Conservation (phyloP, 2,888 invertebrate species). For the Yponomeuta cagnagella region DNA sequence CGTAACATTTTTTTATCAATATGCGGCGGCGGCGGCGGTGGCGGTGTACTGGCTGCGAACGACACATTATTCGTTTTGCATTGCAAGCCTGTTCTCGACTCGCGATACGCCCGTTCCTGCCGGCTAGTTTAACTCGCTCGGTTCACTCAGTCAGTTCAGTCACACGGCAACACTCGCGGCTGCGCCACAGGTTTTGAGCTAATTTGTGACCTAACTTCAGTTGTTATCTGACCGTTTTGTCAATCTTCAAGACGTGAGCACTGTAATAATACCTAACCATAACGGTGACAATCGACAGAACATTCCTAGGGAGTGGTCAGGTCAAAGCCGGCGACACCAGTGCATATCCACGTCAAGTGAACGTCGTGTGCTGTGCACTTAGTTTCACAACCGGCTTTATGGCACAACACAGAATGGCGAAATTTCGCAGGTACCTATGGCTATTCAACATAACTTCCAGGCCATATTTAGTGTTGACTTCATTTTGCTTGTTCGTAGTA, state of each 20-base stretch:
- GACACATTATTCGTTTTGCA: conserved; percentile 39
- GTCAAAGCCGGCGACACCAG: conserved; percentile 18
- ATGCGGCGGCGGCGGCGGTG: no score
- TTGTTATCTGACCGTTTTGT: no score
- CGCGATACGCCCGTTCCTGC: conserved; percentile 32
- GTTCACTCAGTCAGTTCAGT: conserved; percentile 47
- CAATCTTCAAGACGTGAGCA: conserved; percentile 26
- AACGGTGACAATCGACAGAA: no score
- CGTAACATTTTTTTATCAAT: no score
- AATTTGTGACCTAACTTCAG: no score
- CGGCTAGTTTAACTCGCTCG: conserved; percentile 29
- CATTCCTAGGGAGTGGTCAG: conserved; percentile 22
- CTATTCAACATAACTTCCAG: neutral
- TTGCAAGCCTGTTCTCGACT: conserved; percentile 36
- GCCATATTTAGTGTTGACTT: neutral
- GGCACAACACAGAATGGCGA: conserved; percentile 51
- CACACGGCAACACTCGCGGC: conserved; percentile 71
- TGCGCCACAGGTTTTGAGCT: conserved; percentile 32
- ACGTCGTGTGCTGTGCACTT: conserved; percentile 22
- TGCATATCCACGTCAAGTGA: conserved; percentile 22
- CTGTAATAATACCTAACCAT: conserved; percentile 14
- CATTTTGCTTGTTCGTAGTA: neutral
- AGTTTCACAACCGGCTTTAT: conserved; percentile 35
- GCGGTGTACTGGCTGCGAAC: neutral
- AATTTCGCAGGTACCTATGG: conserved; percentile 53